Conservation (phyloP, 2,113 vertebrate genomes). For the Chamaetylas fuelleborni region DNA sequence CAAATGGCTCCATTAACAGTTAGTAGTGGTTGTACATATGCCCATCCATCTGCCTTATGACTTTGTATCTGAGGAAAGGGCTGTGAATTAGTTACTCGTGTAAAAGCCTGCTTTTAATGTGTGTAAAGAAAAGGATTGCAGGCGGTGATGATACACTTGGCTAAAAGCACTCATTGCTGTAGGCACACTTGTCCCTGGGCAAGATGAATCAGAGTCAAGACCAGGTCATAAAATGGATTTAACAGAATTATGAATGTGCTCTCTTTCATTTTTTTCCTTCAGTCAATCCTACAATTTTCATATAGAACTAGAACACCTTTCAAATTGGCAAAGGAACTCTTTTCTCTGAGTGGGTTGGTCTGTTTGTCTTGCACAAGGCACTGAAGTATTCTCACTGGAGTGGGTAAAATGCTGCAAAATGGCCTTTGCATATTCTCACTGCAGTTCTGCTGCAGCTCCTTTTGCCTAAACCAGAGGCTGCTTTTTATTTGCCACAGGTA, state of each 20-base stretch:
- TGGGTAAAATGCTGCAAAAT: not conserved
- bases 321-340: not conserved
- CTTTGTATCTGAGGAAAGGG: not conserved
- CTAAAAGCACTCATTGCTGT: not conserved
- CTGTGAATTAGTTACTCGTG: not conserved
- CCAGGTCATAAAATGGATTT: not conserved
- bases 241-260: not conserved
- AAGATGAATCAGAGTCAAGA: not conserved
- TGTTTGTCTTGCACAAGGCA: not conserved
- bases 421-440: not conserved
- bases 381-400: not conserved
- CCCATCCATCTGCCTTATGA: conserved; percentile 44
- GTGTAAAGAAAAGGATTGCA: not conserved
- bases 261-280: not conserved
- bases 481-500: not conserved
- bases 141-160: not conserved
- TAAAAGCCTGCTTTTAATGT: not conserved
- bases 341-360: not conserved
- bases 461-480: not conserved
- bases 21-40: not conserved
- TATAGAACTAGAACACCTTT: not conserved
- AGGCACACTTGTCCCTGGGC: not conserved
- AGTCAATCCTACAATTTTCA: not conserved
- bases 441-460: not conserved
- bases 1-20: conserved; percentile 29